Evolutionary conservation across 2,888 invertebrate genomes (phyloP).

Genomic region (Litoditis marina): DNA sequence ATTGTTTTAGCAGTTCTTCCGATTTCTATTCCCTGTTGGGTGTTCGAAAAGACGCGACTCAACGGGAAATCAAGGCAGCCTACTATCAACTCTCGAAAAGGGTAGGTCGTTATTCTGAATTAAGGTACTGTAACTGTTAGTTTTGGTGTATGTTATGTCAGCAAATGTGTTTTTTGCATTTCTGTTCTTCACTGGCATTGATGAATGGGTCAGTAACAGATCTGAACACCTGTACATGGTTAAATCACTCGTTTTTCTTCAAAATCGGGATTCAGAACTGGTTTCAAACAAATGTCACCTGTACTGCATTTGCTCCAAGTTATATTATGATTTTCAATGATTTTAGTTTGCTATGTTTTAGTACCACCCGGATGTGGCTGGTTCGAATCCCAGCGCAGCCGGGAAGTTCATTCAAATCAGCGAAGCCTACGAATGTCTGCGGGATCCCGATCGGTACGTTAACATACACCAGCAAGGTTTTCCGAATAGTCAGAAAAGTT

Average conservation of each 20-base stretch:
- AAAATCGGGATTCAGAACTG: too few species aligned
- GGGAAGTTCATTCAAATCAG: slow-evolving; percentile 12
- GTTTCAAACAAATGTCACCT: too few species aligned
- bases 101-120: background rate
- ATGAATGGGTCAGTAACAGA: too few species aligned
- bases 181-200: too few species aligned
- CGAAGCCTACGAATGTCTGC: slow-evolving; percentile 18
- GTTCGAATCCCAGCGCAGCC: background rate
- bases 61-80: slow-evolving; percentile 16
- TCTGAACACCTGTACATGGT: too few species aligned
- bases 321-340: background rate
- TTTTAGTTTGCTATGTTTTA: background rate
- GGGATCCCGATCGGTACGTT: slow-evolving; percentile 13
- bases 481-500: too few species aligned
- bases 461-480: too few species aligned
- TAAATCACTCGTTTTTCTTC: too few species aligned
- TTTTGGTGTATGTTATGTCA: too few species aligned
- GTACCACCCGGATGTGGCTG: slow-evolving; percentile 20
- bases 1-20: background rate
- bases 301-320: too few species aligned
- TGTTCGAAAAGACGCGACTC: slow-evolving; percentile 11
- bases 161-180: too few species aligned
- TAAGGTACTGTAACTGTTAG: too few species aligned
- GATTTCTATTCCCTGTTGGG: slow-evolving; percentile 12
- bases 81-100: slow-evolving; percentile 19